Percentiles rank a stretch among this genome's conserved stretches.
Conservation (phyloP, 2,797 vertebrate species). For the Crax fasciolata region DNA sequence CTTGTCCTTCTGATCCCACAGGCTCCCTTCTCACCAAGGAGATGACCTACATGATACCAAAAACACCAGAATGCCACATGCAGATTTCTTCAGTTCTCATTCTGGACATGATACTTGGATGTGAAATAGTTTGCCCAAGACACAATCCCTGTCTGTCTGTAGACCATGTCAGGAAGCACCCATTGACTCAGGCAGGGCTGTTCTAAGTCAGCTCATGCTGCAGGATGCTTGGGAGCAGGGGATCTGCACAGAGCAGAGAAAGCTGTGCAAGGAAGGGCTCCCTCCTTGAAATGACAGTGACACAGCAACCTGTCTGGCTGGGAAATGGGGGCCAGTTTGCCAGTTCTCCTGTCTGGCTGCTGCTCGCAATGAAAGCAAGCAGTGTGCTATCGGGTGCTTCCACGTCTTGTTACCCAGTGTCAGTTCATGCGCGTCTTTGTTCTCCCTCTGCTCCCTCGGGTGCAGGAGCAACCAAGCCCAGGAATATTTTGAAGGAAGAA, state of each 20-base stretch:
- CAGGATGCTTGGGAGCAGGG: background rate
- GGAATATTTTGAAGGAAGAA: slow-evolving; percentile 37
- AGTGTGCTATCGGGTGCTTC: background rate
- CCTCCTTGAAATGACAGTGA: background rate
- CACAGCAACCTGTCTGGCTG: background rate
- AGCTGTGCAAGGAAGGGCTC: background rate
- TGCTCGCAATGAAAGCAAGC: slow-evolving; percentile 38
- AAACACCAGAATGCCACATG: background rate
- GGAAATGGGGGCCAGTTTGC: background rate
- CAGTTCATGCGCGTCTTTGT: background rate
- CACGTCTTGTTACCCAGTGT: slow-evolving; percentile 43
- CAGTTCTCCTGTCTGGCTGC: background rate
- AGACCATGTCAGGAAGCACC: background rate
- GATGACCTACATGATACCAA: background rate
- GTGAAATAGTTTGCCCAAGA: background rate
- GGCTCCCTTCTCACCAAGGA: background rate
- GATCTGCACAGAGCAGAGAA: background rate
- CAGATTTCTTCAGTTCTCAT: background rate
- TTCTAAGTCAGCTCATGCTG: accelerated
- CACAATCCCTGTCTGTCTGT: background rate
- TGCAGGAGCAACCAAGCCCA: background rate
- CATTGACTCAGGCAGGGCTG: accelerated
- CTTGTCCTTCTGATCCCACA: background rate
- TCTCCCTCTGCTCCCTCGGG: slow-evolving; percentile 8
- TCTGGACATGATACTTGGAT: background rate